These are phyloP conservation scores for Apolygus lucorum DNA, from an alignment of 1,140 invertebrate genomes.

Conservation along the genomic window DNA sequence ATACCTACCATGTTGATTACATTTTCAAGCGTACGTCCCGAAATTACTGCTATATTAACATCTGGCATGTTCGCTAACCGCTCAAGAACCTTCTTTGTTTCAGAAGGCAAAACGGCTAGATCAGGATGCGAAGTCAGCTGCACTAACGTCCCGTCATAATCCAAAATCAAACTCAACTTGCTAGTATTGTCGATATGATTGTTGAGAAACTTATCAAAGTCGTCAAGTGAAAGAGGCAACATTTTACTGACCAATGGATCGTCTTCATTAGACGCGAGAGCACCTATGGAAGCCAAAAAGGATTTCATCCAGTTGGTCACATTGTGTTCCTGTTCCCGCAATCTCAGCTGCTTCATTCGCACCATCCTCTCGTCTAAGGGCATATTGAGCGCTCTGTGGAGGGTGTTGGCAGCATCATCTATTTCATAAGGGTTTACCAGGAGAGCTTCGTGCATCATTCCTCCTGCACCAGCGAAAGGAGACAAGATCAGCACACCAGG, in stretches of 20 bases:
- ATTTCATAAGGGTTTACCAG: constrained; percentile 87
- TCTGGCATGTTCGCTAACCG: constrained; percentile 75
- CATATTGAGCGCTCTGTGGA: constrained; percentile 78
- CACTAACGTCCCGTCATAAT: constrained; percentile 83
- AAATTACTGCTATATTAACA: constrained; percentile 81
- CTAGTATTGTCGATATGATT: constrained; percentile 80
- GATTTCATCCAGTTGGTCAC: constrained; percentile 84
- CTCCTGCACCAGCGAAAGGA: constrained; percentile 81
- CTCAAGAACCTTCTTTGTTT: constrained; percentile 77
- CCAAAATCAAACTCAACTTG: constrained; percentile 72
- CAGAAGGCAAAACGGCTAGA: constrained; percentile 69
- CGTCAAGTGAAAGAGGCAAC: constrained; percentile 76
- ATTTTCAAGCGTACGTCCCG: constrained; percentile 76
- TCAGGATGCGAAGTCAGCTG: constrained; percentile 84
- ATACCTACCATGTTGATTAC: constrained; percentile 70
- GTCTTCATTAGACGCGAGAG: constrained; percentile 60
- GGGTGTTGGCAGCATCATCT: constrained; percentile 74
- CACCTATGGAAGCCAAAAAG: constrained; percentile 79
- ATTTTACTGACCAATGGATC: constrained; percentile 72
- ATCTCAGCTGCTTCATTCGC: constrained; percentile 74
- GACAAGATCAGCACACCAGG: constrained; percentile 81
- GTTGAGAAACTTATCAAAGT: constrained; percentile 75
- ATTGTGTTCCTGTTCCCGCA: constrained; percentile 70
- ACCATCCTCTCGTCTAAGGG: constrained; percentile 77
- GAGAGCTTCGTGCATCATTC: constrained; percentile 84